Conservation (phyloP, 2,797 vertebrate genomes). For the Scomberomorus guttatus region DNA sequence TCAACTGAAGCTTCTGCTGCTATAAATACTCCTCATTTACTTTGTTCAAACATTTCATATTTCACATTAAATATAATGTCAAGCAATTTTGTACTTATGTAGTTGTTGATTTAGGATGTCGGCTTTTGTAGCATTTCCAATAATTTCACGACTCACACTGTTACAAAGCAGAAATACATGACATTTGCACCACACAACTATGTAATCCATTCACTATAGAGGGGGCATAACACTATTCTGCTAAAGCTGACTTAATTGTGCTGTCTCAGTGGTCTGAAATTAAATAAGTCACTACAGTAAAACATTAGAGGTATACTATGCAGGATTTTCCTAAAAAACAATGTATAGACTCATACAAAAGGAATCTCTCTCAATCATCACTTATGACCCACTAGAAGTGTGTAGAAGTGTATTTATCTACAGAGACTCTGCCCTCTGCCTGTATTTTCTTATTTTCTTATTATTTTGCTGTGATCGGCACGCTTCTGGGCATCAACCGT, state of each 20-base stretch:
- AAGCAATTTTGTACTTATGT: background rate
- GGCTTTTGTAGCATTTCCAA: background rate
- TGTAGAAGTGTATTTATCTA: too few relatives aligned
- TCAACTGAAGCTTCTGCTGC: slow-evolving; percentile 28
- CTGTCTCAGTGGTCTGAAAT: background rate
- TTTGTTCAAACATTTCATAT: background rate
- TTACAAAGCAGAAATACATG: background rate
- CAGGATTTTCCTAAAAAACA: too few relatives aligned
- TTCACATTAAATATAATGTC: background rate
- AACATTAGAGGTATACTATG: background rate
- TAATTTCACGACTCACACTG: background rate
- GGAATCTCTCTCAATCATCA: too few relatives aligned
- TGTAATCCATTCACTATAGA: background rate
- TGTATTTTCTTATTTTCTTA: too few relatives aligned
- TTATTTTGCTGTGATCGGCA: too few relatives aligned
- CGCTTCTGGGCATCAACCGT: too few relatives aligned
- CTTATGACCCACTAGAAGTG: too few relatives aligned
- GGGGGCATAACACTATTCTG: background rate
- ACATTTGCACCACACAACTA: background rate
- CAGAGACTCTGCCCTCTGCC: too few relatives aligned
- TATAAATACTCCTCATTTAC: slow-evolving; percentile 24
- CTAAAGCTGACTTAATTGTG: background rate
- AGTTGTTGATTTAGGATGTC: background rate
- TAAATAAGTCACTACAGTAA: background rate
- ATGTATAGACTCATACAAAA: too few relatives aligned